Conservation (phyloP, 2,113 vertebrate species). For the Nerophis ophidion region DNA sequence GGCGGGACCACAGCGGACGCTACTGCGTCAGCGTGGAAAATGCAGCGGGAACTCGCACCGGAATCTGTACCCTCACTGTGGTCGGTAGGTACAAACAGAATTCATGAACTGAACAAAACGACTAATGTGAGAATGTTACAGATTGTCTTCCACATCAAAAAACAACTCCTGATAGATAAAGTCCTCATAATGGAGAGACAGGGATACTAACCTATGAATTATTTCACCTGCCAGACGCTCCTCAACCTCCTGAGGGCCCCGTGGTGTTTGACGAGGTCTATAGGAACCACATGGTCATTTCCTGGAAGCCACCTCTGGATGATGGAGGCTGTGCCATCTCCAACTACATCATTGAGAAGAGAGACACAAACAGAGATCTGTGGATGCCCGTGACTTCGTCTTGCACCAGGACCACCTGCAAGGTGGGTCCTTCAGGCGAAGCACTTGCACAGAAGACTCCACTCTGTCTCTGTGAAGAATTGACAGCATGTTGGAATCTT, state of each 20-base stretch:
- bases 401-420: constrained; percentile 87
- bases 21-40: constrained; percentile 87
- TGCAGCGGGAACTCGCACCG: constrained; percentile 81
- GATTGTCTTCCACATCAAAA: neutral
- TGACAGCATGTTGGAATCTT: neutral
- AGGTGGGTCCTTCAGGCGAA: constrained; percentile 33
- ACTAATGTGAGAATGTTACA: no score
- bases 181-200: neutral
- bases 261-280: constrained; percentile 91
- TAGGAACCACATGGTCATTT: constrained; percentile 89
- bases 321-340: constrained; percentile 93
- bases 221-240: constrained; percentile 77
- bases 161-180: neutral
- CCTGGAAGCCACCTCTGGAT: constrained; percentile 95
- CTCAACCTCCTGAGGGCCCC: constrained; percentile 90
- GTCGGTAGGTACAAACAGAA: constrained; percentile 78
- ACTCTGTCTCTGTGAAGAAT: no score
- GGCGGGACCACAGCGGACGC: constrained; percentile 86
- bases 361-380: constrained; percentile 87
- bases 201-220: neutral
- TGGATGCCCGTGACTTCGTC: constrained; percentile 96
- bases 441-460: no score
- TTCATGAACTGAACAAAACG: no score
- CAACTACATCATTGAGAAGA: constrained; percentile 96
- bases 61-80: constrained; percentile 84